These are phyloP conservation scores for Zonotrichia leucophrys DNA, from an alignment of 2,113 vertebrate genomes.

Conservation along the genomic window DNA sequence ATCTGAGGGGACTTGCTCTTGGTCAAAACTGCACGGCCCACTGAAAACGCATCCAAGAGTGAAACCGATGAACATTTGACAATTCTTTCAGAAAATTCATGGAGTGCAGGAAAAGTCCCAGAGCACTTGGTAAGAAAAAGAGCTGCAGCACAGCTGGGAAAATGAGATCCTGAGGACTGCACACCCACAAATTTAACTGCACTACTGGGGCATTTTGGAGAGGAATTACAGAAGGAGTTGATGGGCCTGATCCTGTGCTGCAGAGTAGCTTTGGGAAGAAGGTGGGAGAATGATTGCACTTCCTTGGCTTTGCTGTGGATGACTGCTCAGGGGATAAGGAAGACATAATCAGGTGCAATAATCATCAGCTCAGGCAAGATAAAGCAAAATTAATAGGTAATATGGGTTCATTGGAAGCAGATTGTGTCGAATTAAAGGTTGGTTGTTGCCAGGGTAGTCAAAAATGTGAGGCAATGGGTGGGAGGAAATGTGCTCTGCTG, in stretches of 20 bases:
- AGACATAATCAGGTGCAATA: not conserved
- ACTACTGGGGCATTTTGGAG: slow-evolving; percentile 10
- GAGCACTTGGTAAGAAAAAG: not conserved
- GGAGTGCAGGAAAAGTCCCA: not conserved
- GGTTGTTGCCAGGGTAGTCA: not conserved
- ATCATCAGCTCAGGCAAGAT: not conserved
- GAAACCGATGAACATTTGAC: not conserved
- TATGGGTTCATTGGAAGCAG: slow-evolving; percentile 16
- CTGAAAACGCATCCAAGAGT: not conserved
- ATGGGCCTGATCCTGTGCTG: not conserved
- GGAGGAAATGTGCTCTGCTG: not conserved
- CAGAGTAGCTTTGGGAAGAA: not conserved
- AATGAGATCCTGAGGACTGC: not conserved
- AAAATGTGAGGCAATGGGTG: not conserved
- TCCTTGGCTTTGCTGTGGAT: not conserved
- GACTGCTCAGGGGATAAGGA: not conserved
- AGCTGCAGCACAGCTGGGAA: not conserved
- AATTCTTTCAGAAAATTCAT: not conserved
- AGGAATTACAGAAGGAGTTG: not conserved
- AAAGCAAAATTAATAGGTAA: slow-evolving; percentile 28
- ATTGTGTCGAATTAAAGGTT: not conserved
- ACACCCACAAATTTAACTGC: not conserved
- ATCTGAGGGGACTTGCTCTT: not conserved
- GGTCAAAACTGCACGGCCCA: not conserved
- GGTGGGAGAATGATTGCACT: not conserved